A percentile compares a stretch with the other conserved stretches of the same genome.
Evolutionary conservation across 2,797 vertebrate species (phyloP).

Genomic region (Sebastes iracundus): DNA sequence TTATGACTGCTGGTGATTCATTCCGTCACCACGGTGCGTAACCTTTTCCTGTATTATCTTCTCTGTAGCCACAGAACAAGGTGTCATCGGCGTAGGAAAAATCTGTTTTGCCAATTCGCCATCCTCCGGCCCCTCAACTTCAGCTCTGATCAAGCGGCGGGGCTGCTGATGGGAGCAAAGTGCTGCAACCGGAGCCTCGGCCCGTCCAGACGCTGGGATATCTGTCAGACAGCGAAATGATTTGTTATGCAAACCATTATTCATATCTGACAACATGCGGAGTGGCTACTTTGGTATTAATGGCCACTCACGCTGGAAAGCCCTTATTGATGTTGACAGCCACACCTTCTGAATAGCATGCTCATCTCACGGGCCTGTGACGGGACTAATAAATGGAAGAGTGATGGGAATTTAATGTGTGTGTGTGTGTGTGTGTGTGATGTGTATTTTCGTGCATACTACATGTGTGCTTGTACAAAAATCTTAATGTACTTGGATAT

Average conservation of each 20-base stretch:
- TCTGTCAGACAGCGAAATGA: slow-evolving; percentile 75
- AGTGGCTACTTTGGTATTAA: slow-evolving; percentile 82
- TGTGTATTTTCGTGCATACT: neutral
- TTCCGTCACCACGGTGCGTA: slow-evolving; percentile 14
- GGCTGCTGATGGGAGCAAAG: slow-evolving; percentile 61
- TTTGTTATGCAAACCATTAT: slow-evolving; percentile 83
- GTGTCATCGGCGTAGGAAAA: slow-evolving; percentile 55
- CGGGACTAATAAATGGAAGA: slow-evolving; percentile 62
- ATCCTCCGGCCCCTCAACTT: slow-evolving; percentile 52
- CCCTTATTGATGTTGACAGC: slow-evolving; percentile 83
- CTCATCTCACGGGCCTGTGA: slow-evolving; percentile 54
- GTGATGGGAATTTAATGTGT: slow-evolving; percentile 26
- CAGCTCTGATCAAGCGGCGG: slow-evolving; percentile 66
- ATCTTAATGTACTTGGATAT: neutral
- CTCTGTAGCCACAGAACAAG: slow-evolving; percentile 48
- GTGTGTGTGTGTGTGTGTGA: neutral
- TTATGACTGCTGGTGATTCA: slow-evolving; percentile 62
- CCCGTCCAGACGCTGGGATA: slow-evolving; percentile 36
- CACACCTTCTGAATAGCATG: slow-evolving; percentile 68
- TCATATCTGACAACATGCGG: slow-evolving; percentile 78
- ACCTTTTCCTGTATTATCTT: slow-evolving; percentile 56
- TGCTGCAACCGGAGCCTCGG: slow-evolving; percentile 45
- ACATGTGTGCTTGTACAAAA: neutral
- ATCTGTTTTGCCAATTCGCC: slow-evolving; percentile 62
- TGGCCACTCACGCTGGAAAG: slow-evolving; percentile 68